phyloP scores from a whole-genome alignment of 2,888 invertebrate genomes.

The Caenorhabditis afra region DNA sequence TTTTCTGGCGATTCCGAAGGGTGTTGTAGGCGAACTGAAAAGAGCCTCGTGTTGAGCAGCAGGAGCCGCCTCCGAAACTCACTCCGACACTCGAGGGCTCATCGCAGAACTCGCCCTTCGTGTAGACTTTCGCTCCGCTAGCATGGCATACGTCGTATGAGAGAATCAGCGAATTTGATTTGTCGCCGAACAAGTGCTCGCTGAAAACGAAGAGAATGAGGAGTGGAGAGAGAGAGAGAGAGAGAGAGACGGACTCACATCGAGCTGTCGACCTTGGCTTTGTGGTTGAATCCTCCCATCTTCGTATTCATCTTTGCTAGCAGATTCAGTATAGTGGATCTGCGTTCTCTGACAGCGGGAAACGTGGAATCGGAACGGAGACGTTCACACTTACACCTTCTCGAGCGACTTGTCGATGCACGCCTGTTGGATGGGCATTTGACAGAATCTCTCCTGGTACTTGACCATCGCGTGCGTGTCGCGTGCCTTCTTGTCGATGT shows the following conservation, averaged over 20 bases:
- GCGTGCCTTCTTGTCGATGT: too few species aligned
- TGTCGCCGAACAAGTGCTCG: not conserved
- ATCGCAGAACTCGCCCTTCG: conserved; percentile 17
- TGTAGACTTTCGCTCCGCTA: conserved; percentile 4
- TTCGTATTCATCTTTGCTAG: too few species aligned
- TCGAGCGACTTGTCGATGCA: too few species aligned
- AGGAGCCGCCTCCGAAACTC: conserved; percentile 13
- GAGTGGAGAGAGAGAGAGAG: not conserved
- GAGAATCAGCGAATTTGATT: conserved; percentile 20
- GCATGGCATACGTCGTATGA: conserved; percentile 63
- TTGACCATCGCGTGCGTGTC: too few species aligned
- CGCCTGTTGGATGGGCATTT: too few species aligned
- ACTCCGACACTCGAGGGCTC: conserved; percentile 60
- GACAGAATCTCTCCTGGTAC: too few species aligned
- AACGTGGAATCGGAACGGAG: too few species aligned
- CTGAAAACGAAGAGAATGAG: not conserved
- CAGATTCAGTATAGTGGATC: too few species aligned
- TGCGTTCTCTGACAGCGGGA: too few species aligned
- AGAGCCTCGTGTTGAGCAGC: too few species aligned
- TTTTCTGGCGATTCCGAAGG: conserved; percentile 22
- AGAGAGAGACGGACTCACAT: not conserved
- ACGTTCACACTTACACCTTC: too few species aligned
- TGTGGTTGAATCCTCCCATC: too few species aligned
- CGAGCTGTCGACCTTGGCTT: not conserved
- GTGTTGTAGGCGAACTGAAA: conserved; percentile 67